Percentiles rank a stretch among this genome's conserved stretches.
These are phyloP conservation scores for Cydia amplana DNA, from an alignment of 1,140 invertebrate species.

Conservation along the genomic window DNA sequence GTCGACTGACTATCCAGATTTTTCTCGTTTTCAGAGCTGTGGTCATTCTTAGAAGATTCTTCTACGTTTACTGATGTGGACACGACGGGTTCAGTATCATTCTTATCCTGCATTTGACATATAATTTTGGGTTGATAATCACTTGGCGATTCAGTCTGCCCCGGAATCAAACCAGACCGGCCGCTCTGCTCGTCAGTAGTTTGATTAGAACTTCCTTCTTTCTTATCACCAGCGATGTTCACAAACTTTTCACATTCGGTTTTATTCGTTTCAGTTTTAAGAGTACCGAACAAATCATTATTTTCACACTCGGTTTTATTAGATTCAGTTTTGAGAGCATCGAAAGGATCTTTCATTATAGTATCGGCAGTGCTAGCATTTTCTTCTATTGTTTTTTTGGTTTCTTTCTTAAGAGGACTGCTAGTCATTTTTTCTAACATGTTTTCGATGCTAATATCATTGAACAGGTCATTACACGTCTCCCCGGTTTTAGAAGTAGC, in stretches of 20 bases:
- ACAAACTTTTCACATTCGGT: slow-evolving; percentile 33
- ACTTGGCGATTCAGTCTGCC: slow-evolving; percentile 9
- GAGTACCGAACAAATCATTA: slow-evolving; percentile 47
- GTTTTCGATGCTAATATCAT: slow-evolving; percentile 31
- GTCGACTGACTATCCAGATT: slow-evolving; percentile 40
- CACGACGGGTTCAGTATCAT: slow-evolving; percentile 50
- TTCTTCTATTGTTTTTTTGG: background rate
- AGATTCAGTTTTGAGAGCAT: slow-evolving; percentile 34
- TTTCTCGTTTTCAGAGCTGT: slow-evolving; percentile 28
- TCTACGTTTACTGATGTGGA: slow-evolving; percentile 50
- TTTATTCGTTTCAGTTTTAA: slow-evolving; percentile 32
- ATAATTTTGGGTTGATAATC: slow-evolving; percentile 15
- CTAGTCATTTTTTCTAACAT: slow-evolving; percentile 27
- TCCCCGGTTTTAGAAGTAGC: slow-evolving; percentile 48
- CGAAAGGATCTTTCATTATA: slow-evolving; percentile 54
- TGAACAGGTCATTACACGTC: slow-evolving; percentile 9
- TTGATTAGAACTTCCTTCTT: slow-evolving; percentile 31
- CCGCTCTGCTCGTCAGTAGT: background rate
- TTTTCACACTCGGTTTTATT: slow-evolving; percentile 35
- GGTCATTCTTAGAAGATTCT: background rate
- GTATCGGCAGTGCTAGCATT: slow-evolving; percentile 45
- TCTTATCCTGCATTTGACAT: slow-evolving; percentile 16
- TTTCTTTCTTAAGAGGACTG: slow-evolving; percentile 17
- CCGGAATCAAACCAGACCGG: background rate
- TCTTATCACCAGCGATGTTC: slow-evolving; percentile 24